phyloP scores from a whole-genome alignment of 2,888 invertebrate genomes.

The Myathropa florea region DNA sequence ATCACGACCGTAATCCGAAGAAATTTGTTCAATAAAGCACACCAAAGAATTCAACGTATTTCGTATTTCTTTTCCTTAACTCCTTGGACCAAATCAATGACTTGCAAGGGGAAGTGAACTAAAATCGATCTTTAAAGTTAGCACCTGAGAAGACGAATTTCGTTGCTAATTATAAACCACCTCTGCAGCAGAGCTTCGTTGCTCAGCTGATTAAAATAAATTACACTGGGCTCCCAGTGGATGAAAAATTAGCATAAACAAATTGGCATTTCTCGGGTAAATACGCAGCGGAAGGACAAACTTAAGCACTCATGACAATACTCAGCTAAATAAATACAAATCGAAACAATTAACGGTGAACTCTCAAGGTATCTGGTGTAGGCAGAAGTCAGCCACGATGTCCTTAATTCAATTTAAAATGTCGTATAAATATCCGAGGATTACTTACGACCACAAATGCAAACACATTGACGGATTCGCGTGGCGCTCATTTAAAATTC shows the following conservation, averaged over 20 bases:
- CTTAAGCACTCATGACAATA: constrained; percentile 44
- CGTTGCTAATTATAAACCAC: constrained; percentile 30
- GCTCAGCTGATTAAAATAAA: constrained; percentile 59
- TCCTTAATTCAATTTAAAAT: constrained; percentile 69
- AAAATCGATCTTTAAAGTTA: constrained; percentile 30
- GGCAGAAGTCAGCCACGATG: constrained; percentile 36
- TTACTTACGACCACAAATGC: constrained; percentile 62
- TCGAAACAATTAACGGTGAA: constrained; percentile 68
- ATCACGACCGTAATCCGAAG: constrained; percentile 39
- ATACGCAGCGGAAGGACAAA: background rate
- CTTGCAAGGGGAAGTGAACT: background rate
- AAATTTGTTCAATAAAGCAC: constrained; percentile 66
- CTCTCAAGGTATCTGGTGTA: constrained; percentile 26
- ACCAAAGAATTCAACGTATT: constrained; percentile 8
- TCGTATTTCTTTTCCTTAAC: background rate
- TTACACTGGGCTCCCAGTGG: constrained; percentile 53
- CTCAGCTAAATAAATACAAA: constrained; percentile 69
- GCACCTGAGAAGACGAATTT: constrained; percentile 1
- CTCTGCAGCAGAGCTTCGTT: constrained; percentile 5
- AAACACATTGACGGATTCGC: constrained; percentile 51
- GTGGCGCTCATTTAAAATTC: constrained; percentile 63
- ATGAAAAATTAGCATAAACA: constrained; percentile 61
- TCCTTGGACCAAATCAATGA: constrained; percentile 12
- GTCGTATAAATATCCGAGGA: constrained; percentile 69
- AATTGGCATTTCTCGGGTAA: constrained; percentile 41